A percentile compares a stretch with the other conserved stretches of the same genome.
Evolutionary conservation across 2,797 vertebrate genomes (phyloP).

Genomic region (Amniataba percoides): DNA sequence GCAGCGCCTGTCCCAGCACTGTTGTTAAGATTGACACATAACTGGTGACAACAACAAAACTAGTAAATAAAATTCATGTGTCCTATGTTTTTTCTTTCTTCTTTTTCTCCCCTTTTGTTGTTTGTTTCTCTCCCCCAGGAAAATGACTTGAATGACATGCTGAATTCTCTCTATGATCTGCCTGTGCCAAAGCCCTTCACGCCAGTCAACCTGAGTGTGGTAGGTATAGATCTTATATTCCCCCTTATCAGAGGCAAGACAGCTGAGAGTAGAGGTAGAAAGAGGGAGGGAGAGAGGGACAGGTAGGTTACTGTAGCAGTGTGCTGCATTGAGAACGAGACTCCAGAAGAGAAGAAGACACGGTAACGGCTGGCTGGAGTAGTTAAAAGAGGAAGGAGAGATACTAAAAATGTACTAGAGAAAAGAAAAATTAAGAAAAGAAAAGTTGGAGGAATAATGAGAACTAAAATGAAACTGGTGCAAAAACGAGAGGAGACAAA

Average conservation of each 20-base stretch:
- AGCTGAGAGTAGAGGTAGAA: constrained; percentile 37
- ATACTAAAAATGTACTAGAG: constrained; percentile 4
- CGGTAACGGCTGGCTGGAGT: constrained; percentile 45
- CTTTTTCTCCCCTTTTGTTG: constrained; percentile 37
- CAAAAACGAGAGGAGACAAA: constrained; percentile 25
- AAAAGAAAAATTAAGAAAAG: constrained; percentile 34
- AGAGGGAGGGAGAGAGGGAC: constrained; percentile 24
- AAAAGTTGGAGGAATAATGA: constrained; percentile 40
- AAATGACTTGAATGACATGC: constrained; percentile 93
- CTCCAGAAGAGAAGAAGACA: constrained; percentile 14
- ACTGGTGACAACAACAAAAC: constrained; percentile 59
- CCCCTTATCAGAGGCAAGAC: constrained; percentile 54
- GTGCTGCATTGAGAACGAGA: constrained; percentile 40
- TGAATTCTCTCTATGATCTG: constrained; percentile 92
- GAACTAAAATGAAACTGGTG: constrained; percentile 39
- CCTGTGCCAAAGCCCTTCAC: constrained; percentile 94
- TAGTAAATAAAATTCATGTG: constrained; percentile 57
- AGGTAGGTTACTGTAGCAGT: constrained; percentile 37
- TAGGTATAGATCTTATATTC: constrained; percentile 83
- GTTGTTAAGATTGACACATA: constrained; percentile 65
- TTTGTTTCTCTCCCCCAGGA: constrained; percentile 84
- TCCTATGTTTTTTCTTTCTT: constrained; percentile 45
- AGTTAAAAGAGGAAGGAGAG: constrained; percentile 43
- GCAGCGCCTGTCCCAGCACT: constrained; percentile 58
- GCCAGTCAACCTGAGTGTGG: constrained; percentile 94